Conservation (phyloP, 2,797 vertebrate species). For the Novumbra hubbsi region DNA sequence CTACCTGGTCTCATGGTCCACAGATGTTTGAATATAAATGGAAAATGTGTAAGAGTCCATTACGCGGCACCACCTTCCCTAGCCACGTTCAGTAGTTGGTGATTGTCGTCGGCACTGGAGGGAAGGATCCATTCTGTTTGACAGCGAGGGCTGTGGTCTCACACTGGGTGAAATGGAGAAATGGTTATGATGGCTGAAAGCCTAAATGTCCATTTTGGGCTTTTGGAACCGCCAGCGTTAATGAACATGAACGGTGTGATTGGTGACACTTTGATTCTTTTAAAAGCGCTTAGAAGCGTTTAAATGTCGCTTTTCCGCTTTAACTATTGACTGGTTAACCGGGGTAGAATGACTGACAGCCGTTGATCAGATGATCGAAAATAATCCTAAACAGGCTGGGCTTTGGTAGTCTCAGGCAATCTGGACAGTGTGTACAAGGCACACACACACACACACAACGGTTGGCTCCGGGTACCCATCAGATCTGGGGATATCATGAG, state of each 20-base stretch:
- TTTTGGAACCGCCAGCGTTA: constrained; percentile 33
- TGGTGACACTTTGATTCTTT: no score
- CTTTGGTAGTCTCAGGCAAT: constrained; percentile 43
- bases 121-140: constrained; percentile 51
- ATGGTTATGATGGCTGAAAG: constrained; percentile 39
- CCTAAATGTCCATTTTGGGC: constrained; percentile 21
- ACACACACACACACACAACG: constrained; percentile 60
- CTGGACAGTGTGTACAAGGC: constrained; percentile 55
- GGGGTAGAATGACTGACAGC: neutral
- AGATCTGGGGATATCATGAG: constrained; percentile 66
- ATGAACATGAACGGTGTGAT: constrained; percentile 35
- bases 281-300: neutral
- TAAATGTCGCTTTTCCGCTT: neutral
- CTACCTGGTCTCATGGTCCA: neutral
- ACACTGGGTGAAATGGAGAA: constrained; percentile 35
- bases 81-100: constrained; percentile 41
- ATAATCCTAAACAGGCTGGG: constrained; percentile 27
- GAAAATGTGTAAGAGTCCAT: constrained; percentile 32
- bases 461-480: constrained; percentile 61
- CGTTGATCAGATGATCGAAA: constrained; percentile 20
- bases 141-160: constrained; percentile 43
- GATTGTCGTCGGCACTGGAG: constrained; percentile 25
- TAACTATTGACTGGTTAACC: neutral
- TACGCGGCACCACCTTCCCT: constrained; percentile 32
- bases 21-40: neutral